Conservation (phyloP, 2,113 vertebrate genomes). For the Burhinus bistriatus region DNA sequence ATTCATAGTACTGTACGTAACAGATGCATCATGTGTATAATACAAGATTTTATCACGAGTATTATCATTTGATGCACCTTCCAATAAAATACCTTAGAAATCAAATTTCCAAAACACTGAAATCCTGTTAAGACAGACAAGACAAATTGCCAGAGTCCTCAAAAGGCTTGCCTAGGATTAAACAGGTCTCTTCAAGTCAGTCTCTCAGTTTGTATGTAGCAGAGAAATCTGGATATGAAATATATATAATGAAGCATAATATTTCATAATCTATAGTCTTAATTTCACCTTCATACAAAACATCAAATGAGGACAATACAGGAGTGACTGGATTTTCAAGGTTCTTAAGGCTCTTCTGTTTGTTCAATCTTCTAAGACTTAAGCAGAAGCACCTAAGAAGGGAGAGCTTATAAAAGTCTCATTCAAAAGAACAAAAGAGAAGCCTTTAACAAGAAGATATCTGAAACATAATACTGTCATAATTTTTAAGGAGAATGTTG, state of each 20-base stretch:
- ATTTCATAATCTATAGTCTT: neutral
- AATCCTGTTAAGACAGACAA: neutral
- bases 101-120: neutral
- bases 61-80: neutral
- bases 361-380: neutral
- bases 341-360: neutral
- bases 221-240: neutral
- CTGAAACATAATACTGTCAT: neutral
- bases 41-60: neutral
- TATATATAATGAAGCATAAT: neutral
- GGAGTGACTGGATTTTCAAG: neutral
- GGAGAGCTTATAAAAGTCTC: neutral
- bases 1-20: neutral
- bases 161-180: neutral
- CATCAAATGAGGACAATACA: neutral
- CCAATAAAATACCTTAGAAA: neutral
- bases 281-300: neutral
- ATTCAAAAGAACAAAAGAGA: neutral
- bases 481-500: neutral
- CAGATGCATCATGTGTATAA: neutral
- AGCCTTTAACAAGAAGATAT: neutral
- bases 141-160: neutral
- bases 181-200: neutral
- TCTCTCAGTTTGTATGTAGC: neutral
- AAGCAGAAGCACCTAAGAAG: neutral